These are phyloP conservation scores for Aproaerema taeniolella DNA, from an alignment of 2,888 invertebrate species.

Conservation along the genomic window DNA sequence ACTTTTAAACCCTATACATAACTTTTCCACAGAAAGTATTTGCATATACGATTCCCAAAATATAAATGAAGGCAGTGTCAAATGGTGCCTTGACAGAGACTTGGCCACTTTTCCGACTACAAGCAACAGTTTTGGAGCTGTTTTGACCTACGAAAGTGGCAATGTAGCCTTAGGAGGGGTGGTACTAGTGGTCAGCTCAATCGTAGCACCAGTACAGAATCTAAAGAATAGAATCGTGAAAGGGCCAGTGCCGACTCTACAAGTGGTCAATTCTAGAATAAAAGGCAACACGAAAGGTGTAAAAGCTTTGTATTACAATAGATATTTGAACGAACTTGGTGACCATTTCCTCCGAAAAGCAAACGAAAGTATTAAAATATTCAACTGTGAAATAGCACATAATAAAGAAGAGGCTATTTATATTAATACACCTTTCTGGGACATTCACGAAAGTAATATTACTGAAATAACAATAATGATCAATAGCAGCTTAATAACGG, in stretches of 20 bases:
- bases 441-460: slow-evolving; percentile 89
- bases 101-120: slow-evolving; percentile 93
- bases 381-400: slow-evolving; percentile 88
- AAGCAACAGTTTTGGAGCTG: slow-evolving; percentile 88
- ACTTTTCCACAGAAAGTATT: slow-evolving; percentile 90
- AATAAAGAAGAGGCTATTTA: slow-evolving; percentile 89
- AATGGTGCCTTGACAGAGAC: slow-evolving; percentile 90
- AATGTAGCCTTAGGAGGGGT: slow-evolving; percentile 87
- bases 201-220: slow-evolving; percentile 85
- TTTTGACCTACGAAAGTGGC: slow-evolving; percentile 89
- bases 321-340: slow-evolving; percentile 89
- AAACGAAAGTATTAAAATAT: slow-evolving; percentile 90
- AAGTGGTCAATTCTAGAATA: slow-evolving; percentile 84
- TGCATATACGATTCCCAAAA: slow-evolving; percentile 86
- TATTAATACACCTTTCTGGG: slow-evolving; percentile 91
- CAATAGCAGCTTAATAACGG: slow-evolving; percentile 88
- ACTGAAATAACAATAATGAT: slow-evolving; percentile 94
- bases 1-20: slow-evolving; percentile 92
- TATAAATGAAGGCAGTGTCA: slow-evolving; percentile 78
- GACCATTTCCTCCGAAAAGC: slow-evolving; percentile 92
- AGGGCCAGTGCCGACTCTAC: slow-evolving; percentile 88
- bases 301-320: slow-evolving; percentile 90
- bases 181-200: slow-evolving; percentile 86
- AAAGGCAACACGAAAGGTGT: slow-evolving; percentile 89
- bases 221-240: slow-evolving; percentile 84